phyloP scores from a whole-genome alignment of 2,797 vertebrate species.

The Neosilurus hyrtlii region DNA sequence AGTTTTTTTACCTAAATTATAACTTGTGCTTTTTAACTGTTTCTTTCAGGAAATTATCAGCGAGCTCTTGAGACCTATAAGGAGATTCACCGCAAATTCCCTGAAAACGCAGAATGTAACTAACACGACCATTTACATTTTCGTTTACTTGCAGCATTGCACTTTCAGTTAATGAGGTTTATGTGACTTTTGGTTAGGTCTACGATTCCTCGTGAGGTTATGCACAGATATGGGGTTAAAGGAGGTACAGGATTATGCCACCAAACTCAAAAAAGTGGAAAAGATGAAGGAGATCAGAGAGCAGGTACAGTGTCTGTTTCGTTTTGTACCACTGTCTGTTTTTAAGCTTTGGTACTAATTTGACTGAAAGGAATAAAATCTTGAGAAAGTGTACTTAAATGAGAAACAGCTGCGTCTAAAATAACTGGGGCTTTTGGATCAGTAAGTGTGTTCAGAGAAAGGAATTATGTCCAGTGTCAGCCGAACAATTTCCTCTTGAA shows the following conservation, averaged over 20 bases:
- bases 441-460: slow-evolving; percentile 29
- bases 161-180: background rate
- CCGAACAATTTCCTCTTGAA: slow-evolving; percentile 21
- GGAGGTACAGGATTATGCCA: slow-evolving; percentile 90
- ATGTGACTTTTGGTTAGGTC: slow-evolving; percentile 69
- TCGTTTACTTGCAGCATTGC: background rate
- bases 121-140: background rate
- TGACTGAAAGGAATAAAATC: slow-evolving; percentile 2
- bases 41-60: slow-evolving; percentile 88
- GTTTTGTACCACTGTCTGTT: background rate
- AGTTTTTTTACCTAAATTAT: background rate
- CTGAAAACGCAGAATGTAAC: slow-evolving; percentile 95
- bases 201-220: slow-evolving; percentile 90
- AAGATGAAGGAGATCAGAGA: slow-evolving; percentile 93
- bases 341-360: slow-evolving; percentile 5
- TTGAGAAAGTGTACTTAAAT: slow-evolving; percentile 47
- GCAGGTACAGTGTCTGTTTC: slow-evolving; percentile 75
- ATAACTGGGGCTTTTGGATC: slow-evolving; percentile 51
- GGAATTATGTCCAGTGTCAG: slow-evolving; percentile 14
- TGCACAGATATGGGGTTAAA: slow-evolving; percentile 93
- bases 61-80: slow-evolving; percentile 93
- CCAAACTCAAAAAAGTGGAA: slow-evolving; percentile 92
- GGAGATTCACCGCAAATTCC: slow-evolving; percentile 91
- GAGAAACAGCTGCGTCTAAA: slow-evolving; percentile 63
- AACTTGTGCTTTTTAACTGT: background rate